Evolutionary conservation across 2,797 vertebrate genomes (phyloP), one percentile per base, ranked within the genome.

Genomic region (Xerus rutilus): DNA sequence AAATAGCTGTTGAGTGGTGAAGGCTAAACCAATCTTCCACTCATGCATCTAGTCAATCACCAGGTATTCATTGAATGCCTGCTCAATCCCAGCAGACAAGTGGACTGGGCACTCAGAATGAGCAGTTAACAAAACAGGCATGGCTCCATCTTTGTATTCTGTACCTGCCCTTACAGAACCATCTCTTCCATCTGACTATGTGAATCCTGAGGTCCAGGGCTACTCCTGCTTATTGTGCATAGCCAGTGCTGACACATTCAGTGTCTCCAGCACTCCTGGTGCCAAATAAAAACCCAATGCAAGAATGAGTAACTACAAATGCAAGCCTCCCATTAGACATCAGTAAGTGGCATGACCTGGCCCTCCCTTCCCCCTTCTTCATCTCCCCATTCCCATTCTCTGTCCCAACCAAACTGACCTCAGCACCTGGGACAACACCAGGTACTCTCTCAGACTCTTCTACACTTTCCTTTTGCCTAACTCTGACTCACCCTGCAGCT

Each of bases 91-190:
- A 65, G n/a, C 62, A 81, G 17, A 39, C 5, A 0, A 39, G 10
- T 13, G 23, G 35, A 39, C 39, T 18, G 35, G 35, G 47, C 32
- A 62, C 2, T 43, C n/a, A 30, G 57, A 35, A 17, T 47, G 2
- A 4, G 39, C 7, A 12, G 12, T 52, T 78, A 77, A 43, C 17
- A 13, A 57, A 77, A 79, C 2, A 84, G 54, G 52, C 8, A 17
- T 2, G n/a, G 73, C 35, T 64, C 35, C 32, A 21, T 72, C 30
- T 82, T 49, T 69, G 35, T 21, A 30, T 25, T 84, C 78, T 59
- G 49, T 4, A 4, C 30, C 79, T 23, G 20, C 5, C 13, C 28
- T 1, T 0, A 15, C 7, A 14, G 12, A 5, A 13, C 8, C 9
- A 0, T 85, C 67, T 91, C 77, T 28, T 17, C 23, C 18, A 23